phyloP scores from a whole-genome alignment of 2,113 vertebrate species.

The Petromus typicus region DNA sequence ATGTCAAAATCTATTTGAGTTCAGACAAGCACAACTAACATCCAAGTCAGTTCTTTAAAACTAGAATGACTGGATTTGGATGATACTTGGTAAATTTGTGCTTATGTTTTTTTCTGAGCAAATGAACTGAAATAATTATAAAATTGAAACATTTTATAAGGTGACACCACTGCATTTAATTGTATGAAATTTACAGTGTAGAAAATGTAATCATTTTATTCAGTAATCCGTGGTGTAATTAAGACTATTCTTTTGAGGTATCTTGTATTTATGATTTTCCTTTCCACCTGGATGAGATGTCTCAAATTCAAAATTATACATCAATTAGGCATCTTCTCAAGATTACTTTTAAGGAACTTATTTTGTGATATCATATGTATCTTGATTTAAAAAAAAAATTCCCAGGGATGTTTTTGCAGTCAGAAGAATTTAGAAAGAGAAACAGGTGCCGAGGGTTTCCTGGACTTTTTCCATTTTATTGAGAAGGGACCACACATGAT shows the following conservation, averaged over 20 bases:
- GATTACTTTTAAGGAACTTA: constrained; percentile 69
- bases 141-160: constrained; percentile 90
- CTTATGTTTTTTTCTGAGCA: constrained; percentile 88
- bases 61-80: constrained; percentile 85
- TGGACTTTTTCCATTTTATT: constrained; percentile 74
- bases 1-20: constrained; percentile 89
- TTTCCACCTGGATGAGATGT: constrained; percentile 80
- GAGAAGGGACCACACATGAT: constrained; percentile 78
- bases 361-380: constrained; percentile 76
- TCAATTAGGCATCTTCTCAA: constrained; percentile 79
- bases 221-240: constrained; percentile 88
- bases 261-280: constrained; percentile 85
- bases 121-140: constrained; percentile 91
- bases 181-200: constrained; percentile 88
- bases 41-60: constrained; percentile 81
- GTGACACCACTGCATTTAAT: constrained; percentile 88
- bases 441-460: constrained; percentile 49
- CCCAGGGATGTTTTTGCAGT: constrained; percentile 74
- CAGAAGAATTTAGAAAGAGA: constrained; percentile 68
- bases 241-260: constrained; percentile 86
- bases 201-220: constrained; percentile 89
- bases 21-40: constrained; percentile 91
- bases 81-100: constrained; percentile 88
- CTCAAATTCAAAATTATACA: constrained; percentile 84
- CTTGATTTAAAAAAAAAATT: constrained; percentile 68